A percentile compares a stretch with the other conserved stretches of the same genome.
Evolutionary conservation across 2,888 invertebrate species (phyloP).

Genomic region (Tetropium fuscum): DNA sequence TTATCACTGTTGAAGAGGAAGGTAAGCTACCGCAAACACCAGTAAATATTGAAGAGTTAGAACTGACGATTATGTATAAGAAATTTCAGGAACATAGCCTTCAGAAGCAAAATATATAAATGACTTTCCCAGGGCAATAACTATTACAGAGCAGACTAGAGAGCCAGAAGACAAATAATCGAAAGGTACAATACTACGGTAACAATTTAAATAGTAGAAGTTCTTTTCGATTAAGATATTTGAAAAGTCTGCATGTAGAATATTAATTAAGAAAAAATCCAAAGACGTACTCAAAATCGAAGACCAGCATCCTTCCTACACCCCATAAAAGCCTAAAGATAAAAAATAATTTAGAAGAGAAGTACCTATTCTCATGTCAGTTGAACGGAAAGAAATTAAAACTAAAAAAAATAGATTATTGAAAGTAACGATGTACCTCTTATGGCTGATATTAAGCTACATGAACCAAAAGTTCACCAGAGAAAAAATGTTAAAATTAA

Average conservation of each 20-base stretch:
- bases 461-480: conserved; percentile 57
- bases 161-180: conserved; percentile 64
- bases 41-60: not conserved
- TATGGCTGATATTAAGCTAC: conserved; percentile 75
- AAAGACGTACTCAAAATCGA: conserved; percentile 31
- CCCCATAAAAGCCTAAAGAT: conserved; percentile 50
- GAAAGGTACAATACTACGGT: conserved; percentile 62
- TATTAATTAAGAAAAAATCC: conserved; percentile 30
- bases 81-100: conserved; percentile 34
- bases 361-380: conserved; percentile 54
- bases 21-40: not conserved
- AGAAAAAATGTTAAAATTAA: conserved; percentile 58
- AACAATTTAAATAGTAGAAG: conserved; percentile 66
- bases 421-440: conserved; percentile 67
- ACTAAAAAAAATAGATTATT: conserved; percentile 73
- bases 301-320: conserved; percentile 36
- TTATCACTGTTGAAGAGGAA: conserved; percentile 3
- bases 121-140: conserved; percentile 51
- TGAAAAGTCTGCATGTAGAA: conserved; percentile 30
- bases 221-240: conserved; percentile 63
- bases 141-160: conserved; percentile 58
- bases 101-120: conserved; percentile 40
- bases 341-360: conserved; percentile 45
- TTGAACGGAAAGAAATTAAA: conserved; percentile 70
- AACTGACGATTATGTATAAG: conserved; percentile 28